These are phyloP conservation scores for Macheiramphus alcinus DNA, from an alignment of 2,113 vertebrate species.

Conservation along the genomic window DNA sequence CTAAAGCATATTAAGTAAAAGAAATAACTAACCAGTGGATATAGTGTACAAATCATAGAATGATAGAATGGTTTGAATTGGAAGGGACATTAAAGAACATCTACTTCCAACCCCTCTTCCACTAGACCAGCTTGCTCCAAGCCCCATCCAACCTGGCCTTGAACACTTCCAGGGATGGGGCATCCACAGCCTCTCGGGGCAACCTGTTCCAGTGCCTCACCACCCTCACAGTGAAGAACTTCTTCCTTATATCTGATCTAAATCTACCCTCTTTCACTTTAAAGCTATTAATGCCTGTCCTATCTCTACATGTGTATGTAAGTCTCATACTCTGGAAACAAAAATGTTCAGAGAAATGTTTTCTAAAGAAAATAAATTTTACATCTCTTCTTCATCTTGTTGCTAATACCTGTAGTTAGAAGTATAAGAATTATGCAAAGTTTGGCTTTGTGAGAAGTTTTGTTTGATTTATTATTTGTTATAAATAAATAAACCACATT, in stretches of 20 bases:
- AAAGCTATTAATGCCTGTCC: no score
- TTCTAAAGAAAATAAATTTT: neutral
- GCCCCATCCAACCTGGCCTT: no score
- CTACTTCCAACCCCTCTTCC: neutral
- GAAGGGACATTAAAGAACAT: no score
- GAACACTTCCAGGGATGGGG: no score
- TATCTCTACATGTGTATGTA: neutral
- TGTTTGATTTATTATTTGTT: neutral
- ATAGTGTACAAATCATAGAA: neutral
- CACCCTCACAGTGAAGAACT: no score
- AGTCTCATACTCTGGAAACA: neutral
- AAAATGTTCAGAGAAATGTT: neutral
- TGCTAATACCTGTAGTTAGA: neutral
- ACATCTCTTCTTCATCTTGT: neutral
- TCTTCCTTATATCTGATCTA: no score
- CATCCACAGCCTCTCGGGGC: no score
- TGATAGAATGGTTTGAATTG: no score
- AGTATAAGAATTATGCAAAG: neutral
- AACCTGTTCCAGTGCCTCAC: no score
- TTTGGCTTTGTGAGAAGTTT: neutral
- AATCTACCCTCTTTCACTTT: no score
- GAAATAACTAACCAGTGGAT: neutral
- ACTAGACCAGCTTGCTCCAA: no score
- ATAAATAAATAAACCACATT: neutral
- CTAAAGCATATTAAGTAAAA: neutral